Percentiles rank a stretch among this genome's conserved stretches.
These are phyloP conservation scores for Drosophila nikananu DNA, from an alignment of 1,140 invertebrate genomes.

Conservation along the genomic window DNA sequence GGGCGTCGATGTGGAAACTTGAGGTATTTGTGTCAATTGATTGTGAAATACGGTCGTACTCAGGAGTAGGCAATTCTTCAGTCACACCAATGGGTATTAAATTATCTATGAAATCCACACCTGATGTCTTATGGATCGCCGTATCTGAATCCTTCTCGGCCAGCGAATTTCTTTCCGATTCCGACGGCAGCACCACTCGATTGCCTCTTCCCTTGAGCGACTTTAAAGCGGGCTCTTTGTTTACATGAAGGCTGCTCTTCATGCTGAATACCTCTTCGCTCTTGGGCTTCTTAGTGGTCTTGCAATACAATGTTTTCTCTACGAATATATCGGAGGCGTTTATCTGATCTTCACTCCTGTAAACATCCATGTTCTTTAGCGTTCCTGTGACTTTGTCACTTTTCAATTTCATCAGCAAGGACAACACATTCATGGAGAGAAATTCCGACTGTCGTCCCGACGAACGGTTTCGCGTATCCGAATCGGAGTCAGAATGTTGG, in stretches of 20 bases:
- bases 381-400: conserved; percentile 34
- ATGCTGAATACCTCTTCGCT: conserved; percentile 24
- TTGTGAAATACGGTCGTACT: too few relatives aligned
- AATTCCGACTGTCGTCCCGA: conserved; percentile 2
- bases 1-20: background rate
- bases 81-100: too few relatives aligned
- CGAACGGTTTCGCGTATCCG: background rate
- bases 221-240: conserved; percentile 1
- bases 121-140: too few relatives aligned
- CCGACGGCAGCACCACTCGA: conserved; percentile 20
- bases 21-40: background rate
- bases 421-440: conserved; percentile 18
- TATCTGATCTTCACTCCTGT: background rate
- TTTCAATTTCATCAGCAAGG: conserved; percentile 42
- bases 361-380: conserved; percentile 13
- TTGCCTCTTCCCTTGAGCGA: conserved; percentile 10
- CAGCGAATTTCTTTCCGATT: background rate
- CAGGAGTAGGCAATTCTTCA: too few relatives aligned
- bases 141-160: too few relatives aligned
- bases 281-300: too few relatives aligned
- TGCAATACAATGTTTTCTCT: background rate
- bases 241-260: conserved; percentile 20
- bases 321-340: background rate
- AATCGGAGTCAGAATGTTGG: background rate
- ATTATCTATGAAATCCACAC: too few relatives aligned